Evolutionary conservation across 2,113 vertebrate species (phyloP), one percentile per base, ranked within the genome.

Genomic region (Leuciscus idus): DNA sequence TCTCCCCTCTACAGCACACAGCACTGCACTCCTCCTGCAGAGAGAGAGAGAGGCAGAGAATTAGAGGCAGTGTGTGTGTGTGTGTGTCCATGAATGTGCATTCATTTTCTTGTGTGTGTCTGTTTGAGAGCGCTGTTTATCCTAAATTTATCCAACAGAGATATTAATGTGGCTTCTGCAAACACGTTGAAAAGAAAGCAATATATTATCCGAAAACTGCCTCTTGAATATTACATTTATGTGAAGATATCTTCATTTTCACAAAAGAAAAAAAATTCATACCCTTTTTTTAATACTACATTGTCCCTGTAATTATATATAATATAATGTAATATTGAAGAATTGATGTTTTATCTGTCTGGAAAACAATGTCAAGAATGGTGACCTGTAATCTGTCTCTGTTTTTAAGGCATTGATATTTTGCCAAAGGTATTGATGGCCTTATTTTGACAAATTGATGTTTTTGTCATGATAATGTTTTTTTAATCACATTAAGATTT

Each of bases 1-100:
- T 93, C 93, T 91, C 88, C 85, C 90, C 88, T 90, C 92, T 93
- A 92, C 91, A 92, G 86, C 83, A 89, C 81, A 83, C 83, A 87
- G 75, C 28, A 61, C 84, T 83, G 70, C 89, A 85, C 87, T 87
- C 87, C 82, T 93, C 89, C 90, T 88, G 88, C 55, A 82, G 62
- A 86, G 81, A 88, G 39, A 72, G n/a, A 64, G 36, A 55, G 6
- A 55, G 19, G 2, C 7, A 57, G 55, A 57, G 55, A 57, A 57
- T 57, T 57, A 57, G 19, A 57, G 52, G 19, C 21, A 57, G 39
- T 84, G 62, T 57, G 66, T 61, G 33, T 66, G 12, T 85, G 64
- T 57, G 50, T 19, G 52, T 1, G 73, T 15, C 30, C 28, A 2
- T 73, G 4, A 72, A 1, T 39, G 23, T 75, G 73, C 73, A 50